phyloP scores from a whole-genome alignment of 2,797 vertebrate species.

The Eupleurogrammus muticus region DNA sequence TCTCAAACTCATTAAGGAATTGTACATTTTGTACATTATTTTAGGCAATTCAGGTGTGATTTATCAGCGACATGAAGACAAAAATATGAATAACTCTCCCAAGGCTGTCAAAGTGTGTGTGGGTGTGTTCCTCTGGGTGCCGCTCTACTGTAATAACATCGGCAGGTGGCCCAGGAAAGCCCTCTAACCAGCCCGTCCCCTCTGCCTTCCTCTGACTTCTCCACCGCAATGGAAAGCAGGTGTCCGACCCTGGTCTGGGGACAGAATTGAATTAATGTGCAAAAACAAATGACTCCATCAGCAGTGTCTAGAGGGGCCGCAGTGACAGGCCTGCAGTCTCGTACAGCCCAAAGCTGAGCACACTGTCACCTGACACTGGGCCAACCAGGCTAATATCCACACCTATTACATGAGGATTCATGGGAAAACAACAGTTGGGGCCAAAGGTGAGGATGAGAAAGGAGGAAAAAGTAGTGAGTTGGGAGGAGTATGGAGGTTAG shows the following conservation, averaged over 20 bases:
- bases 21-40: slow-evolving; percentile 18
- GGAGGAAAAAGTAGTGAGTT: slow-evolving; percentile 29
- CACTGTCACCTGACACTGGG: slow-evolving; percentile 75
- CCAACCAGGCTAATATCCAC: slow-evolving; percentile 71
- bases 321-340: slow-evolving; percentile 77
- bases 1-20: slow-evolving; percentile 48
- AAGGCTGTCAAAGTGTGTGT: slow-evolving; percentile 37
- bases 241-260: slow-evolving; percentile 80
- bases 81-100: slow-evolving; percentile 50
- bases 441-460: slow-evolving; percentile 72
- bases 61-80: slow-evolving; percentile 52
- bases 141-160: slow-evolving; percentile 80
- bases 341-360: slow-evolving; percentile 51
- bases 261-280: slow-evolving; percentile 87
- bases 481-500: slow-evolving; percentile 55
- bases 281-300: slow-evolving; percentile 88
- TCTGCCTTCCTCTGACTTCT: slow-evolving; percentile 40
- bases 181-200: slow-evolving; percentile 43
- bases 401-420: slow-evolving; percentile 77
- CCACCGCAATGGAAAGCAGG: slow-evolving; percentile 85
- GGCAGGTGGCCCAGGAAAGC: slow-evolving; percentile 80
- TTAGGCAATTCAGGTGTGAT: slow-evolving; percentile 35
- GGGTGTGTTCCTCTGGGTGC: slow-evolving; percentile 61
- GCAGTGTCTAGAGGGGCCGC: slow-evolving; percentile 75
- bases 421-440: slow-evolving; percentile 76